Evolutionary conservation across 2,888 invertebrate species (phyloP).

Genomic region (Seira sanloemensis): DNA sequence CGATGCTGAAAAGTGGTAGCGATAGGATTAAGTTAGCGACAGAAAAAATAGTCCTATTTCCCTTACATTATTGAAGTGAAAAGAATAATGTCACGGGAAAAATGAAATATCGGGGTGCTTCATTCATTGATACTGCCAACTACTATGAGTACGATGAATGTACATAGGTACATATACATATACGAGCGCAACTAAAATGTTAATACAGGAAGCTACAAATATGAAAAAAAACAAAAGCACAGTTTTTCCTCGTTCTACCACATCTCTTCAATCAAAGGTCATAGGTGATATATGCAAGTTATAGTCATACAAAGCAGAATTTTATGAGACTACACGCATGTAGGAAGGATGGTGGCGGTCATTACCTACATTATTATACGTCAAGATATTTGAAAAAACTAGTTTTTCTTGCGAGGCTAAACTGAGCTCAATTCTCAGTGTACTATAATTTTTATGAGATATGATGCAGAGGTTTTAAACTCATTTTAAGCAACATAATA

Average conservation of each 20-base stretch:
- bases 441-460: too few species aligned
- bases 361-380: conserved; percentile 46
- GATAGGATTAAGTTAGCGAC: conserved; percentile 22
- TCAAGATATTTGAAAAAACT: conserved; percentile 45
- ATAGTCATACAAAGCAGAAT: not conserved
- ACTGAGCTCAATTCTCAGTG: not conserved
- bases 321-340: not conserved
- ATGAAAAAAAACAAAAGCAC: conserved; percentile 52
- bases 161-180: conserved; percentile 1
- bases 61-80: conserved; percentile 15
- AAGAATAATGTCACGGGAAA: conserved; percentile 35
- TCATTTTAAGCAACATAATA: too few species aligned
- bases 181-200: conserved; percentile 25
- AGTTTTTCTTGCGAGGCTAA: conserved; percentile 39
- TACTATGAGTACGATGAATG: not conserved
- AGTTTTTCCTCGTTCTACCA: conserved; percentile 38
- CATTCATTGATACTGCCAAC: not conserved
- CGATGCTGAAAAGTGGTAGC: conserved; percentile 37
- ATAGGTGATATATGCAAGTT: conserved; percentile 57
- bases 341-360: not conserved
- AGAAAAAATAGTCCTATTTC: conserved; percentile 34
- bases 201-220: conserved; percentile 63
- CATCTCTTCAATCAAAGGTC: conserved; percentile 45
- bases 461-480: too few species aligned
- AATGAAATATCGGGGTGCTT: not conserved